phyloP scores from a whole-genome alignment of 1,140 invertebrate species.

The Atta cephalotes region DNA sequence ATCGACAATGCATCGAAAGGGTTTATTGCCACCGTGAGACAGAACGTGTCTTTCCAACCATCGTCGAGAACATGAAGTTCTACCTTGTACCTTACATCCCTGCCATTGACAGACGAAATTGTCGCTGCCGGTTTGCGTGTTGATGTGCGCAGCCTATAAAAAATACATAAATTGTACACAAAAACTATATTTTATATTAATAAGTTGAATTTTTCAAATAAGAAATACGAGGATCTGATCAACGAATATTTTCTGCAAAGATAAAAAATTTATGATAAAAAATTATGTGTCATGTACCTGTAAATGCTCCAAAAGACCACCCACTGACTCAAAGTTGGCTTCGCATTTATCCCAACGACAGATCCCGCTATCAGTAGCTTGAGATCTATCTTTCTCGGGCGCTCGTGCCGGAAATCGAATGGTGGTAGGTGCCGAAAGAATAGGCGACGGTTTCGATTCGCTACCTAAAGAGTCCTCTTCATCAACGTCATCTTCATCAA shows the following conservation, averaged over 20 bases:
- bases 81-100: slow-evolving; percentile 97
- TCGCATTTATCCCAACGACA: slow-evolving; percentile 96
- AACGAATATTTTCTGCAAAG: neutral
- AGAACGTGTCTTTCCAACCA: slow-evolving; percentile 98
- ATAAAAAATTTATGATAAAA: neutral
- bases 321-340: slow-evolving; percentile 91
- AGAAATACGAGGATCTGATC: neutral
- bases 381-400: slow-evolving; percentile 82
- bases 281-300: slow-evolving; percentile 87
- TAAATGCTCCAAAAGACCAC: slow-evolving; percentile 95
- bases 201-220: slow-evolving; percentile 1
- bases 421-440: slow-evolving; percentile 91
- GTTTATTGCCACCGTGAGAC: slow-evolving; percentile 96
- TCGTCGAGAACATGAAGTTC: slow-evolving; percentile 94
- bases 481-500: slow-evolving; percentile 76
- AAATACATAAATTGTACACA: slow-evolving; percentile 6
- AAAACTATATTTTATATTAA: neutral
- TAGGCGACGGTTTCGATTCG: slow-evolving; percentile 86
- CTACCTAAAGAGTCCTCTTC: slow-evolving; percentile 82
- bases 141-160: slow-evolving; percentile 92
- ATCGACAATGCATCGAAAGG: slow-evolving; percentile 97
- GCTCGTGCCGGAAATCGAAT: slow-evolving; percentile 91
- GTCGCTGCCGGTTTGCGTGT: slow-evolving; percentile 92
- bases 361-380: slow-evolving; percentile 86
- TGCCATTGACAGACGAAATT: slow-evolving; percentile 96